Percentiles rank a stretch among this genome's conserved stretches.
Conservation (phyloP, 2,113 vertebrate species). For the Tetraodon nigroviridis region DNA sequence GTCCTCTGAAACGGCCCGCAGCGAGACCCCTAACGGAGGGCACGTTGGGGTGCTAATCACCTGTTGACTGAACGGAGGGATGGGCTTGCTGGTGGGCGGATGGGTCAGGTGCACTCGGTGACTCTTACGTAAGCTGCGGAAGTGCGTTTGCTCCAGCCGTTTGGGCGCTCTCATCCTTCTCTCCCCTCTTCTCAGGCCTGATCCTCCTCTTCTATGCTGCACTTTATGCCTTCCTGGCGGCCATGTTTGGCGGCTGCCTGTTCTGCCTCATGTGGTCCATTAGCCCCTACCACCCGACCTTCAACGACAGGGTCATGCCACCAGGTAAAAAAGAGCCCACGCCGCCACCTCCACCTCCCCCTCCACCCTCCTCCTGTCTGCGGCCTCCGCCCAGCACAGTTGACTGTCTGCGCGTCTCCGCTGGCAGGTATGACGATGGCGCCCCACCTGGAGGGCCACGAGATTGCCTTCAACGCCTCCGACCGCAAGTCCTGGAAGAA, state of each 20-base stretch:
- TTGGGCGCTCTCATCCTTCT: neutral
- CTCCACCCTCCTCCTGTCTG: slow-evolving; percentile 20
- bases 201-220: slow-evolving; percentile 89
- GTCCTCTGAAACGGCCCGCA: slow-evolving; percentile 67
- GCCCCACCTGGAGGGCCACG: slow-evolving; percentile 81
- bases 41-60: slow-evolving; percentile 62
- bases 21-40: slow-evolving; percentile 68
- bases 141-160: neutral
- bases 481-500: slow-evolving; percentile 85
- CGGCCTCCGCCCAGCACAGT: slow-evolving; percentile 53
- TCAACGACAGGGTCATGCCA: slow-evolving; percentile 86
- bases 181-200: slow-evolving; percentile 73
- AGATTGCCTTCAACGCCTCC: slow-evolving; percentile 84
- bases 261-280: slow-evolving; percentile 90
- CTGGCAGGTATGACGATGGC: slow-evolving; percentile 92
- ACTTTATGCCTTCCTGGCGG: slow-evolving; percentile 87
- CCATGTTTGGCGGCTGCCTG: slow-evolving; percentile 90
- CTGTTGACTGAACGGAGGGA: slow-evolving; percentile 50
- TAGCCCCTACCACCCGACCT: slow-evolving; percentile 86
- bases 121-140: slow-evolving; percentile 14
- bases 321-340: slow-evolving; percentile 78
- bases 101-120: slow-evolving; percentile 29
- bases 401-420: slow-evolving; percentile 67
- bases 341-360: neutral
- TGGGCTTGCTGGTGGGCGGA: slow-evolving; percentile 18